Evolutionary conservation across 2,888 invertebrate species (phyloP).

Genomic region (Cantharis nigra): DNA sequence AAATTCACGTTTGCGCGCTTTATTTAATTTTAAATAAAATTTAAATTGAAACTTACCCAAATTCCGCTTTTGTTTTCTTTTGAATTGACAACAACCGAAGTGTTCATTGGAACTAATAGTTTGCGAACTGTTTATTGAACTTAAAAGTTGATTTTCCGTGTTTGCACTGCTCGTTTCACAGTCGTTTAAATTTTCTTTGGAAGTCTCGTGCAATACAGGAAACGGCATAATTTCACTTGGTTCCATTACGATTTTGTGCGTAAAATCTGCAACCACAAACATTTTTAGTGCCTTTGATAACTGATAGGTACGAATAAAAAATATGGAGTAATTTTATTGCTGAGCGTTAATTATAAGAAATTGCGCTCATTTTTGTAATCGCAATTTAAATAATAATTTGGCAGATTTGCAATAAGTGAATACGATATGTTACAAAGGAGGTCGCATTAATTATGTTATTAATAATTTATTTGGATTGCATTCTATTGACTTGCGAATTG

Average conservation of each 20-base stretch:
- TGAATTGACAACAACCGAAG: background rate
- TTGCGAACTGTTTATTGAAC: conserved; percentile 32
- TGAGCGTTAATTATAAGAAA: background rate
- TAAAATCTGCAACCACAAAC: background rate
- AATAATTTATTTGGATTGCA: conserved; percentile 14
- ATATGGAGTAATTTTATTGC: background rate
- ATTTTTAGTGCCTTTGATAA: background rate
- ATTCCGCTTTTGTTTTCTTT: background rate
- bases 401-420: background rate
- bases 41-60: background rate
- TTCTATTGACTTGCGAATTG: conserved; percentile 14
- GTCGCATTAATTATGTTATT: conserved; percentile 10
- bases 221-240: conserved; percentile 4
- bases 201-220: conserved; percentile 1
- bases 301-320: background rate
- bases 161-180: conserved; percentile 33
- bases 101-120: conserved; percentile 16
- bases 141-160: conserved; percentile 35
- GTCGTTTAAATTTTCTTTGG: conserved; percentile 9
- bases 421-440: conserved; percentile 4
- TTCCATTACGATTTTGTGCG: conserved; percentile 2
- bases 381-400: conserved; percentile 3
- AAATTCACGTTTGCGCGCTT: too few species aligned
- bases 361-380: background rate
- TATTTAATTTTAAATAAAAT: too few species aligned